A percentile compares a stretch with the other conserved stretches of the same genome.
Conservation (phyloP, 2,888 invertebrate genomes). For the Hedya salicella region DNA sequence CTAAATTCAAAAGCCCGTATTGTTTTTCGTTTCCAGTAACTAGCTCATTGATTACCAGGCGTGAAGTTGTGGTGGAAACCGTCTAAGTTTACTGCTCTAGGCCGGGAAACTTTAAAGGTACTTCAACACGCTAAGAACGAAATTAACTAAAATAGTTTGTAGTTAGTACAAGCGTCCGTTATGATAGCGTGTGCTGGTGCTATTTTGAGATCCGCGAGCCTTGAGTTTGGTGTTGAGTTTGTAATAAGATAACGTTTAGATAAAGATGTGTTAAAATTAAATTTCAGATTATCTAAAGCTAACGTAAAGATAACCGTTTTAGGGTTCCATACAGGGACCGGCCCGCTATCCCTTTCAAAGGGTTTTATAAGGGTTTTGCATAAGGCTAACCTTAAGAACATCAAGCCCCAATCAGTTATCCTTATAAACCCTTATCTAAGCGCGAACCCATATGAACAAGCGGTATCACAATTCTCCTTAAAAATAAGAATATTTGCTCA, state of each 20-base stretch:
- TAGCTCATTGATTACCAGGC: constrained; percentile 35
- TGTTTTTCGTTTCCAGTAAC: background rate
- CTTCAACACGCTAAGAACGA: constrained; percentile 40
- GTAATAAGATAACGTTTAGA: background rate
- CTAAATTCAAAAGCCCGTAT: background rate
- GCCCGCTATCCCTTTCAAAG: too few relatives aligned
- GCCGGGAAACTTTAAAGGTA: constrained; percentile 34
- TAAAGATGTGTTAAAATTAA: background rate
- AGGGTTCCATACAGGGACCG: too few relatives aligned
- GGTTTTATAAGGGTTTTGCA: too few relatives aligned
- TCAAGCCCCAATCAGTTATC: too few relatives aligned
- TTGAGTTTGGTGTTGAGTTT: background rate
- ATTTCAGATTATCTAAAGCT: background rate
- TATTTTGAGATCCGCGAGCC: constrained; percentile 4
- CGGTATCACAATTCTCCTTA: too few relatives aligned
- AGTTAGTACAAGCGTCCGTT: constrained; percentile 14
- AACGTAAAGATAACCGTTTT: too few relatives aligned
- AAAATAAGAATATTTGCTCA: too few relatives aligned
- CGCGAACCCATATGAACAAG: too few relatives aligned
- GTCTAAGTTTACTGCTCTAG: constrained; percentile 24
- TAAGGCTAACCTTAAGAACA: too few relatives aligned
- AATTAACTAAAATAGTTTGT: constrained; percentile 38
- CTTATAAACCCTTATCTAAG: too few relatives aligned
- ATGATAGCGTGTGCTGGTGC: constrained; percentile 9
- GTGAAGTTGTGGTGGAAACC: constrained; percentile 30